A percentile compares a stretch with the other conserved stretches of the same genome.
Conservation (phyloP, 2,888 invertebrate genomes). For the Trissolcus japonicus region DNA sequence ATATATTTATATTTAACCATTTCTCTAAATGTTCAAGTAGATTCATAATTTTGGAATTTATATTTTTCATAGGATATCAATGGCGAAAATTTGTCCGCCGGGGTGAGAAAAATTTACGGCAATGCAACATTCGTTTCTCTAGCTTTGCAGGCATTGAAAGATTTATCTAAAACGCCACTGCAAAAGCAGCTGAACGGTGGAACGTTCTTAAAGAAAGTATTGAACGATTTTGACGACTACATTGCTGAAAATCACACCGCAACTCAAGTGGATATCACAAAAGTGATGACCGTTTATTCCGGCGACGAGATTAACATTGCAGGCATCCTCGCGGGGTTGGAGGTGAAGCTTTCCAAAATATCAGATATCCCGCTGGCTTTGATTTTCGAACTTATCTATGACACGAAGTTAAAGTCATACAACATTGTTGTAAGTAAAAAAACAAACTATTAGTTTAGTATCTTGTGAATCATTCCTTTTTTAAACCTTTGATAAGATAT, state of each 20-base stretch:
- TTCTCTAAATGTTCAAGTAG: no score
- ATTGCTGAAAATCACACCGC: no score
- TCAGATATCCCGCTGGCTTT: slow-evolving; percentile 64
- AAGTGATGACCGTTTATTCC: slow-evolving; percentile 66
- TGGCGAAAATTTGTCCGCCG: slow-evolving; percentile 72
- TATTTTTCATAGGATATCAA: slow-evolving; percentile 22
- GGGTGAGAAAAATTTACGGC: no score
- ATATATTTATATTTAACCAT: no score
- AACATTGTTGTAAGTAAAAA: slow-evolving; percentile 20
- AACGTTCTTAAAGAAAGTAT: slow-evolving; percentile 66
- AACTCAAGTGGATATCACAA: neutral
- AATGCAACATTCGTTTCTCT: slow-evolving; percentile 70
- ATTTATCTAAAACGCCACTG: slow-evolving; percentile 77
- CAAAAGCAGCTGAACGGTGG: slow-evolving; percentile 78
- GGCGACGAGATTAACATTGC: slow-evolving; percentile 67
- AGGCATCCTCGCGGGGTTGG: slow-evolving; percentile 64
- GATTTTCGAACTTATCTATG: slow-evolving; percentile 67
- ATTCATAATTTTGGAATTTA: no score
- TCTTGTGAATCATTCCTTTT: neutral
- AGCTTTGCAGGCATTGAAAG: slow-evolving; percentile 78
- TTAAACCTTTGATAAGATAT: slow-evolving; percentile 2
- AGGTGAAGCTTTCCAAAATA: slow-evolving; percentile 54
- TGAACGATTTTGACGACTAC: slow-evolving; percentile 60
- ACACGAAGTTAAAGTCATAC: slow-evolving; percentile 48
- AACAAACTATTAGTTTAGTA: neutral